Percentiles rank a stretch among this genome's conserved stretches.
Conservation (phyloP, 1,140 invertebrate species). For the Chrysoperla carnea region DNA sequence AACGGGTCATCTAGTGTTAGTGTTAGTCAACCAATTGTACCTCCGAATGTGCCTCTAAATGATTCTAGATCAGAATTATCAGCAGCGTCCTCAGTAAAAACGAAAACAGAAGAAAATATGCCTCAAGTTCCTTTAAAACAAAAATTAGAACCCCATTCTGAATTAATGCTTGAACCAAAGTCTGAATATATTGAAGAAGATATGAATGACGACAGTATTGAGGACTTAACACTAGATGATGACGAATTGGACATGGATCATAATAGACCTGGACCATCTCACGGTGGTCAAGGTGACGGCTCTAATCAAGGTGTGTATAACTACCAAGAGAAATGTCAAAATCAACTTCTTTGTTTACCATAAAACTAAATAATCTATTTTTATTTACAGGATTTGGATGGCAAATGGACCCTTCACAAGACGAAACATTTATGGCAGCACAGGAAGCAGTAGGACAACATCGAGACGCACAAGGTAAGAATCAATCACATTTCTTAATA, state of each 20-base stretch:
- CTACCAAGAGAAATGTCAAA: background rate
- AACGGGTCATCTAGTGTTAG: conserved; percentile 33
- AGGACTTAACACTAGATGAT: conserved; percentile 65
- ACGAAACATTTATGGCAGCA: conserved; percentile 50
- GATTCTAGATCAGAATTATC: conserved; percentile 18
- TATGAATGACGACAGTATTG: conserved; percentile 53
- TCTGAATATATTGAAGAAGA: conserved; percentile 54
- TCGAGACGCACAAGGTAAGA: conserved; percentile 62
- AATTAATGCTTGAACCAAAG: conserved; percentile 52
- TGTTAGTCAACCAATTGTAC: conserved; percentile 17
- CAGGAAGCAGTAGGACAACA: conserved; percentile 51
- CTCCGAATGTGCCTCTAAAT: conserved; percentile 11
- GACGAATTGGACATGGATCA: conserved; percentile 38
- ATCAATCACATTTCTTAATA: conserved; percentile 18
- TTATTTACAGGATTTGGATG: conserved; percentile 33
- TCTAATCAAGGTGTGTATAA: conserved; percentile 30
- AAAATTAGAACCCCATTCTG: conserved; percentile 25
- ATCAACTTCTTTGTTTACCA: no score
- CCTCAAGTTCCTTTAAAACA: conserved; percentile 24
- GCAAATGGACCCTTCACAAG: conserved; percentile 50
- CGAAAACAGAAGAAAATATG: conserved; percentile 9
- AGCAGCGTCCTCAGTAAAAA: conserved; percentile 2
- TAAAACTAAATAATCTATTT: conserved; percentile 1
- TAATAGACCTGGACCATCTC: conserved; percentile 33
- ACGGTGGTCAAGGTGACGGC: conserved; percentile 32